Evolutionary conservation across 2,888 invertebrate genomes (phyloP).

Genomic region (Pimpla rufipes): DNA sequence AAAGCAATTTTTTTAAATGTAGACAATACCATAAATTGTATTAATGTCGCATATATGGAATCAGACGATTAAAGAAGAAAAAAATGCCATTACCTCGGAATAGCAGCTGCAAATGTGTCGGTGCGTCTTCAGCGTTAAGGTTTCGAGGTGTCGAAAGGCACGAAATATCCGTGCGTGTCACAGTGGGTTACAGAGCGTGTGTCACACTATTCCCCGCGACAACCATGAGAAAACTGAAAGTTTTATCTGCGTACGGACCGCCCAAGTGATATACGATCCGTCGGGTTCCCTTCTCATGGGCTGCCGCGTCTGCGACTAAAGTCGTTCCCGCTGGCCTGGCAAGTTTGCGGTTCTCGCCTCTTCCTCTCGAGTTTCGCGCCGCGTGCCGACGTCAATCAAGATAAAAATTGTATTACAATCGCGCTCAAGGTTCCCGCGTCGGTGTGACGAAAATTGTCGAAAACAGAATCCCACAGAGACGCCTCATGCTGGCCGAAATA

Average conservation of each 20-base stretch:
- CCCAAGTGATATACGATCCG: constrained; percentile 48
- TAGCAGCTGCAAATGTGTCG: not conserved
- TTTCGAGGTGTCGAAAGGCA: not conserved
- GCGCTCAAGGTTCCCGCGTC: constrained; percentile 14
- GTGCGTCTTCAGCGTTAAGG: not conserved
- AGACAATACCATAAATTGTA: too few species aligned
- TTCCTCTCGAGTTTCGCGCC: constrained; percentile 28
- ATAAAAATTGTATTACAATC: constrained; percentile 45
- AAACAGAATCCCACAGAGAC: not conserved
- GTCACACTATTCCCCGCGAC: constrained; percentile 10
- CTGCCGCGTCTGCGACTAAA: constrained; percentile 16
- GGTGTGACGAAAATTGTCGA: not conserved
- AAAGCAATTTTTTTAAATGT: too few species aligned
- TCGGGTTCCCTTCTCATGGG: not conserved
- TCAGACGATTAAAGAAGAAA: too few species aligned
- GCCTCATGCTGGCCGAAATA: too few species aligned
- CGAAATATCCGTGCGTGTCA: not conserved
- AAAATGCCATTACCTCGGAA: not conserved
- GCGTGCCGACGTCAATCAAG: constrained; percentile 15
- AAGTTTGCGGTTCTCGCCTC: constrained; percentile 19
- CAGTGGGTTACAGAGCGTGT: constrained; percentile 11
- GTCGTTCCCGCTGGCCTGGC: constrained; percentile 19
- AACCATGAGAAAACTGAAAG: constrained; percentile 22
- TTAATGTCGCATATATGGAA: too few species aligned
- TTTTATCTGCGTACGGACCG: constrained; percentile 38